phyloP scores from a whole-genome alignment of 1,140 invertebrate species.

The Cephus cinctus region DNA sequence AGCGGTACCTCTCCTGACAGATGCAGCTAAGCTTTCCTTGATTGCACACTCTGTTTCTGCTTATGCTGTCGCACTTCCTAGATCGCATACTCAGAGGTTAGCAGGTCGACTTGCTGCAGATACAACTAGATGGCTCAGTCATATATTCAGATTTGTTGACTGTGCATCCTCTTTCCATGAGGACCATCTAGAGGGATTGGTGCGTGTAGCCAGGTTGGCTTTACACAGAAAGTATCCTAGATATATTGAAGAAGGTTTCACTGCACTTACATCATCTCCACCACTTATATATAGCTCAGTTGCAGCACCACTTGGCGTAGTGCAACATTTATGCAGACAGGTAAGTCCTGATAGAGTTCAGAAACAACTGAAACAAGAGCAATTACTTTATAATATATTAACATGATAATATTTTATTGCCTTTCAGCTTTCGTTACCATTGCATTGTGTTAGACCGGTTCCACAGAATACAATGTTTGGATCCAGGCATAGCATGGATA shows the following conservation, averaged over 20 bases:
- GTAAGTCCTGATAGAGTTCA: slow-evolving; percentile 42
- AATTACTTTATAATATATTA: slow-evolving; percentile 4
- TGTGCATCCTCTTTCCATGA: slow-evolving; percentile 76
- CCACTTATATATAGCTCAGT: slow-evolving; percentile 83
- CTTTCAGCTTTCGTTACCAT: slow-evolving; percentile 69
- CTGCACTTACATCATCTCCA: slow-evolving; percentile 70
- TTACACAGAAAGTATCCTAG: slow-evolving; percentile 79
- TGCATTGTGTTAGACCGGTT: slow-evolving; percentile 80
- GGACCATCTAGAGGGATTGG: slow-evolving; percentile 73
- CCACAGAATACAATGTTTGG: slow-evolving; percentile 75
- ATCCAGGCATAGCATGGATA: slow-evolving; percentile 74
- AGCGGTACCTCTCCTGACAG: slow-evolving; percentile 58
- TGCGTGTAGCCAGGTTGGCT: slow-evolving; percentile 74
- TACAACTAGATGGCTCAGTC: slow-evolving; percentile 74
- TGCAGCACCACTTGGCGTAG: slow-evolving; percentile 70
- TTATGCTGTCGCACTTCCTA: slow-evolving; percentile 70
- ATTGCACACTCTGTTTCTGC: slow-evolving; percentile 74
- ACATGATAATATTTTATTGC: slow-evolving; percentile 6
- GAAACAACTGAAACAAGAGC: neutral
- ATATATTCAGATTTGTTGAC: slow-evolving; percentile 73
- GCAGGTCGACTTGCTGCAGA: slow-evolving; percentile 72
- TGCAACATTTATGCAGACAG: slow-evolving; percentile 77
- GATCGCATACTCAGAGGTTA: slow-evolving; percentile 68
- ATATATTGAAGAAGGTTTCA: slow-evolving; percentile 78
- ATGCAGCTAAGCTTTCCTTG: slow-evolving; percentile 66